Evolutionary conservation across 2,797 vertebrate genomes (phyloP).

Genomic region (Anisognathus igniventris): DNA sequence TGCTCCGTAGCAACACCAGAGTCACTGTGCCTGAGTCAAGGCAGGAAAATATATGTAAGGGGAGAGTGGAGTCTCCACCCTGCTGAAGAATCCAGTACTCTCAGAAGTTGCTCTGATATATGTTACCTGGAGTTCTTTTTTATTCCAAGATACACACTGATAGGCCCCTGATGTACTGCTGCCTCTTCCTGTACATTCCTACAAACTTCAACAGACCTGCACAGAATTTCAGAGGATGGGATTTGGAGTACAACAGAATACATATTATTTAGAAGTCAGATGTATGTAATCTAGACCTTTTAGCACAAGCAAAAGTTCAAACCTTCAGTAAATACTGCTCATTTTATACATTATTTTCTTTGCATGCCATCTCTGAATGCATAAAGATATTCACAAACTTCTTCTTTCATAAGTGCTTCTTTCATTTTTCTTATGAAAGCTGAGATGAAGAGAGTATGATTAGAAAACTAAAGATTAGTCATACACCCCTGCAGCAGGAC

Average conservation of each 20-base stretch:
- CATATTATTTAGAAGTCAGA: not conserved
- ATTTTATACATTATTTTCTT: not conserved
- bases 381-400: not conserved
- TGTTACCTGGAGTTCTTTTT: not conserved
- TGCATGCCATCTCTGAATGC: not conserved
- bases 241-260: not conserved
- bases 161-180: not conserved
- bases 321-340: not conserved
- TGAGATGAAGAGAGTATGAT: not conserved
- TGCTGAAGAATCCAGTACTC: not conserved
- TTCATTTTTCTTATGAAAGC: not conserved
- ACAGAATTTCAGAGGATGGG: not conserved
- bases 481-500: slow-evolving; percentile 28
- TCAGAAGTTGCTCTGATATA: not conserved
- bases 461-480: slow-evolving; percentile 23
- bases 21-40: not conserved
- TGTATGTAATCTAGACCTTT: not conserved
- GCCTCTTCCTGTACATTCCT: not conserved
- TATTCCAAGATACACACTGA: not conserved
- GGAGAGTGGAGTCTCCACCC: not conserved
- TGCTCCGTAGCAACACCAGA: rapidly evolving
- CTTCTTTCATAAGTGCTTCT: not conserved
- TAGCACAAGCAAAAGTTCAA: not conserved
- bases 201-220: not conserved
- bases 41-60: not conserved